Percentiles rank a stretch among this genome's conserved stretches.
Evolutionary conservation across 2,797 vertebrate species (phyloP).

Genomic region (Margarornis squamiger): DNA sequence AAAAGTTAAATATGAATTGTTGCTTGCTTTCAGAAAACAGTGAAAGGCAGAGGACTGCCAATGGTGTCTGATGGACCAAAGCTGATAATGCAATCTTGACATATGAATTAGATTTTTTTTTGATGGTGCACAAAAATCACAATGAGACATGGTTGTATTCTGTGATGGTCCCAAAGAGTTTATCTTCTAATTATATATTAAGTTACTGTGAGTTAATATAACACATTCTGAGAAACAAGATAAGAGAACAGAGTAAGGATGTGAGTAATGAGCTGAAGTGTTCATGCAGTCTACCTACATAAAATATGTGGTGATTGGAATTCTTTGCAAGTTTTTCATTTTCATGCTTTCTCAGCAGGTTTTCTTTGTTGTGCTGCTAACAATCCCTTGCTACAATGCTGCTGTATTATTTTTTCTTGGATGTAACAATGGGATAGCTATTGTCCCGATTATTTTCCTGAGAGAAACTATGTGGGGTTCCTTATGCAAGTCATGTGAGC

Average conservation of each 20-base stretch:
- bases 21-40: background rate
- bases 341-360: constrained; percentile 36
- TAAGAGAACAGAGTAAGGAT: background rate
- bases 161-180: background rate
- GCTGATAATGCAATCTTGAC: background rate
- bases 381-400: background rate
- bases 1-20: background rate
- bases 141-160: background rate
- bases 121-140: background rate
- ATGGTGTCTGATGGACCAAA: background rate
- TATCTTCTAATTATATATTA: constrained; percentile 12
- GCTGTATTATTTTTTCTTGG: constrained; percentile 7
- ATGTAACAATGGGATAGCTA: background rate
- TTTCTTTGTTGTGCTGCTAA: constrained; percentile 33
- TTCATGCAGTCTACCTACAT: background rate
- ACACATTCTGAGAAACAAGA: background rate
- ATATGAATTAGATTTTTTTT: background rate
- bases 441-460: constrained; percentile 38
- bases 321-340: constrained; percentile 35
- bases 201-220: background rate
- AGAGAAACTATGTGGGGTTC: background rate
- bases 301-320: background rate
- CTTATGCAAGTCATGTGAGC: background rate
- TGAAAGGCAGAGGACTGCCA: background rate
- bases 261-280: background rate